phyloP scores from a whole-genome alignment of 2,888 invertebrate species.

The Cerastis leucographa region DNA sequence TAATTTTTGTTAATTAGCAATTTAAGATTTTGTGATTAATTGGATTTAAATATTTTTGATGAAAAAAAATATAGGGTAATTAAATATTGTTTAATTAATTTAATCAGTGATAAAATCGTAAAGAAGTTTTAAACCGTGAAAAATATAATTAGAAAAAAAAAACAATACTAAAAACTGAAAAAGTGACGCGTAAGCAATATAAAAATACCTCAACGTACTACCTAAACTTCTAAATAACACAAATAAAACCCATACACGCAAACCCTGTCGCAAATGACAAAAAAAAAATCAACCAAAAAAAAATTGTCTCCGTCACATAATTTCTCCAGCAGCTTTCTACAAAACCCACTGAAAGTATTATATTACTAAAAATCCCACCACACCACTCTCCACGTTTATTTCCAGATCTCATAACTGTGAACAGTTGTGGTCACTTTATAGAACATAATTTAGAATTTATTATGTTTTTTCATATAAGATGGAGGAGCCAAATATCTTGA shows the following conservation, averaged over 20 bases:
- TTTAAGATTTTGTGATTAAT: background rate
- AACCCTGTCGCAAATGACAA: background rate
- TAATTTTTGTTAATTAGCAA: background rate
- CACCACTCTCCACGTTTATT: conserved; percentile 66
- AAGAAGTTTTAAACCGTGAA: background rate
- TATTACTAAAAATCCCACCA: conserved; percentile 57
- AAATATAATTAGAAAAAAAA: background rate
- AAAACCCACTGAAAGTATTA: conserved; percentile 59
- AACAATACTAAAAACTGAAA: background rate
- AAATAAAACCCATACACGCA: background rate
- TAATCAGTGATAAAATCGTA: conserved; percentile 8
- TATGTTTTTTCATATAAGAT: conserved; percentile 80
- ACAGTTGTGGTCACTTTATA: conserved; percentile 78
- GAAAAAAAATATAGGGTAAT: background rate
- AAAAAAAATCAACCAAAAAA: background rate
- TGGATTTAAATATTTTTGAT: background rate
- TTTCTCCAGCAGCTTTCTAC: conserved; percentile 56
- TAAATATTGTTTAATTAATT: background rate
- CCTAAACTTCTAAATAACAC: background rate
- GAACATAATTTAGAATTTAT: conserved; percentile 80
- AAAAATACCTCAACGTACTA: background rate
- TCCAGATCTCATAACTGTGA: conserved; percentile 69
- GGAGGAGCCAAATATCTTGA: conserved; percentile 78
- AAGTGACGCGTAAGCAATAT: background rate
- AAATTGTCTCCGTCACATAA: conserved; percentile 4